A percentile compares a stretch with the other conserved stretches of the same genome.
Evolutionary conservation across 1,140 invertebrate species (phyloP).

Genomic region (Danaus plexippus): DNA sequence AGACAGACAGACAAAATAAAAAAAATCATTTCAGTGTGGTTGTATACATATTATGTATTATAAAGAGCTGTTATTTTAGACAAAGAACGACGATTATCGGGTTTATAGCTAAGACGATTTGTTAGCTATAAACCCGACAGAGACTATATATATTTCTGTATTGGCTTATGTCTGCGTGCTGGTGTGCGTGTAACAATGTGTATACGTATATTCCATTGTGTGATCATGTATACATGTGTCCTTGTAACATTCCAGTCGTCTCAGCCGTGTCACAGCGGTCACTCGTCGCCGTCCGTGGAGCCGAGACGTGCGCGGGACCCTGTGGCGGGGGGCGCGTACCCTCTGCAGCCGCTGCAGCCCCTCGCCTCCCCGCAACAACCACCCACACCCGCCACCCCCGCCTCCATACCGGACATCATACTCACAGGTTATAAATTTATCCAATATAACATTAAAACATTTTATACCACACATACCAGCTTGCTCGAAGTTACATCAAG

Average conservation of each 20-base stretch:
- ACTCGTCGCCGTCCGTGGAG: conserved; percentile 11
- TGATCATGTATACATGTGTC: neutral
- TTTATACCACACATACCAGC: too few relatives aligned
- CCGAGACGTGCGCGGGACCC: conserved; percentile 74
- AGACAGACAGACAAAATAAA: too few relatives aligned
- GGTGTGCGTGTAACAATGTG: too few relatives aligned
- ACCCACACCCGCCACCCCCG: conserved; percentile 87
- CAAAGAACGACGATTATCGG: too few relatives aligned
- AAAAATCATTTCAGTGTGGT: too few relatives aligned
- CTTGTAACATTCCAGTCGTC: conserved; percentile 13
- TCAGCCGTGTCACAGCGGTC: conserved; percentile 10
- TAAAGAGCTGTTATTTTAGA: too few relatives aligned
- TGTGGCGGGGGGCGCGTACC: conserved; percentile 75
- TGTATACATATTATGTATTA: too few relatives aligned
- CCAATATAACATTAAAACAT: neutral
- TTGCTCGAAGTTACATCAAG: conserved; percentile 57
- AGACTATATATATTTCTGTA: too few relatives aligned
- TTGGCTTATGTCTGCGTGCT: too few relatives aligned
- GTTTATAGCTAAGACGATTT: too few relatives aligned
- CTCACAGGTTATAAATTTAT: conserved; percentile 80
- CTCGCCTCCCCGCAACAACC: conserved; percentile 85
- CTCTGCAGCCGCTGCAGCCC: conserved; percentile 74
- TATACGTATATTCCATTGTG: neutral
- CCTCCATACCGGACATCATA: conserved; percentile 91
- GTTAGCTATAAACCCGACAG: too few relatives aligned